Percentiles rank a stretch among this genome's conserved stretches.
Evolutionary conservation across 2,113 vertebrate genomes (phyloP).

Genomic region (Raja brachyura): DNA sequence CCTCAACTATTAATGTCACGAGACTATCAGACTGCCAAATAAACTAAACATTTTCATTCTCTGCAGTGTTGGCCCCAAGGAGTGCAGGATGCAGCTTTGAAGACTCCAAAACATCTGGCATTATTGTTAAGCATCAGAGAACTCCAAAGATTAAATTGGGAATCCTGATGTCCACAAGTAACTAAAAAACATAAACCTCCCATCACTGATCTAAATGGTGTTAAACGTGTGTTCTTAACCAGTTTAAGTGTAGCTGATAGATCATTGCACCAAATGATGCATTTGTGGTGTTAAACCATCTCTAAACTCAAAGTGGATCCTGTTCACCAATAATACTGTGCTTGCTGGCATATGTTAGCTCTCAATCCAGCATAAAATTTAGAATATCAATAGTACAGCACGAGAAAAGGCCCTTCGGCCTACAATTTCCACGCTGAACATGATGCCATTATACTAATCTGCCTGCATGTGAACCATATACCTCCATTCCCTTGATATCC

Average conservation of each 20-base stretch:
- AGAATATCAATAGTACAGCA: too few relatives aligned
- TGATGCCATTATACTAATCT: too few relatives aligned
- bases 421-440: too few relatives aligned
- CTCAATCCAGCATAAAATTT: neutral
- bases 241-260: neutral
- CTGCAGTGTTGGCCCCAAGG: neutral
- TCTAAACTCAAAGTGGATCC: neutral
- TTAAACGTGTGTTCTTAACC: neutral
- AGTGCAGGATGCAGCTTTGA: neutral
- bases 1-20: too few relatives aligned
- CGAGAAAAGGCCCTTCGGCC: too few relatives aligned
- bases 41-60: neutral
- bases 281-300: neutral
- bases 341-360: neutral
- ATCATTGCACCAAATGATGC: neutral
- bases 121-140: neutral
- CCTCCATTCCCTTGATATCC: too few relatives aligned
- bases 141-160: neutral
- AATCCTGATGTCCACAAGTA: slow-evolving; percentile 6
- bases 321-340: neutral
- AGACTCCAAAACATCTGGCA: neutral
- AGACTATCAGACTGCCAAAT: neutral
- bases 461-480: too few relatives aligned
- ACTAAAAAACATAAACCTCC: neutral
- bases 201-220: neutral